Evolutionary conservation across 2,888 invertebrate genomes (phyloP), one percentile per base, ranked within the genome.

Genomic region (Erebia palarica): DNA sequence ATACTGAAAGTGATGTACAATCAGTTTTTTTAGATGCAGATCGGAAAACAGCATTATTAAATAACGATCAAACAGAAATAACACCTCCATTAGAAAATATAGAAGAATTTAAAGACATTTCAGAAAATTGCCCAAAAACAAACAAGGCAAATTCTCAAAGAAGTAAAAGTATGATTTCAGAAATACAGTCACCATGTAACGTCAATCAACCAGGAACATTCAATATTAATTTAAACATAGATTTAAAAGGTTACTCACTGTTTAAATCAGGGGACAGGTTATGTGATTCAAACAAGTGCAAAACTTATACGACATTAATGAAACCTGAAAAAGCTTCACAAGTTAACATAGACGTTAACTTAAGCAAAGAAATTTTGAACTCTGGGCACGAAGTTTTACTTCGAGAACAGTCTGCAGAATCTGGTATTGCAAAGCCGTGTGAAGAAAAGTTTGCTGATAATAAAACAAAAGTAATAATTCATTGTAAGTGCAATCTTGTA

Each of bases 151-250:
- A 53, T 18, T 64, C 27, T 53, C 53, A 53, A 11, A 57, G 44
- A 53, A 44, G 36, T 27, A 10, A 16, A 27, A 65, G 9, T 47
- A 21, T 14, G 10, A 42, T 66, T 18, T 51, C 27, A 18, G 57
- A 60, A n/a, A 55, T n/a, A 44, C 16, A 59, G 14, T 27, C 64
- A 42, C 14, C 66, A 61, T 53, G 65, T 72, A 21, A 73, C 77
- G 71, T 47, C 67, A 83, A 81, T 64, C 84, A 81, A 75, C 84
- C 82, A 9, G 83, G 84, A 36, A 72, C 79, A 14, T 71, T 89
- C 1, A 84, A 86, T 74, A 80, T 91, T 13, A 86, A 83, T 74
- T 73, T 90, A 8, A 83, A 82, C 53, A 84, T 90, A 71, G 82
- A 88, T 77, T 75, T 89, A 16, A 79, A 79, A 72, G 81, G 81